Base-by-base conservation (phyloP, 2,888 invertebrate genomes). In the Stenoptilia bipunctidactyla region DNA sequence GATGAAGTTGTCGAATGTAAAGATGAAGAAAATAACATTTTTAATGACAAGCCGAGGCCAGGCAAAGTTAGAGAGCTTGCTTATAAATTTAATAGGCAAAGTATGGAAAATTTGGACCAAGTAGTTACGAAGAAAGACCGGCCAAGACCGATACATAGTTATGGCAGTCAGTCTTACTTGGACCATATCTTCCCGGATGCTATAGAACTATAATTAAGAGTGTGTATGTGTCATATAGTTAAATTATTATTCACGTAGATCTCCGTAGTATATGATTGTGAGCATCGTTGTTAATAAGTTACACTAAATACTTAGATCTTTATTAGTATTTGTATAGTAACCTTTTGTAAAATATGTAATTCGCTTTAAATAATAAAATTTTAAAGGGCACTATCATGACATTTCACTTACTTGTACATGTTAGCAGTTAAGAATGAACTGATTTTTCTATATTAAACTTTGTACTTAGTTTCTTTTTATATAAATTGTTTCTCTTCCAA, bases 151-250 rank as follows among this genome's bases (percentile, higher is more conserved):
- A 57, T 88, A 44, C 87, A 87, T 54, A 82, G 83, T 50, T 84
- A 73, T 51, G 87, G 86, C 40, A 70, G 87, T 52, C 87, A 87
- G 58, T 84, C 85, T 44, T 88, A 88, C 62, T 79, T 88, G 52
- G 86, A 88, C 55, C 87, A 88, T 50, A 77, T 88, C 47, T 88
- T 88, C 55, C 88, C 88, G 43, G 80, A 82, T 48, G 83, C 83
- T 47, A 67, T 83, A 46, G 83, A 83, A 65, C 76, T 83, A 51
- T 83, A 58, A 64, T 47, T 48, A 15, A 35, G 15, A 20, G 14
- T 45, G 40, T 49, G 40, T 48, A 46, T 45, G 51, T 50, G 50
- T 45, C 30, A 30, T 30, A 30, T 30, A 20, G 20, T 20, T 20
- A 20, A 20, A 20, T 30, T 30, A 30, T n/a, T n/a, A 30, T 30